These are phyloP conservation scores for Onychostoma macrolepis DNA, from an alignment of 2,113 vertebrate genomes.

Conservation along the genomic window DNA sequence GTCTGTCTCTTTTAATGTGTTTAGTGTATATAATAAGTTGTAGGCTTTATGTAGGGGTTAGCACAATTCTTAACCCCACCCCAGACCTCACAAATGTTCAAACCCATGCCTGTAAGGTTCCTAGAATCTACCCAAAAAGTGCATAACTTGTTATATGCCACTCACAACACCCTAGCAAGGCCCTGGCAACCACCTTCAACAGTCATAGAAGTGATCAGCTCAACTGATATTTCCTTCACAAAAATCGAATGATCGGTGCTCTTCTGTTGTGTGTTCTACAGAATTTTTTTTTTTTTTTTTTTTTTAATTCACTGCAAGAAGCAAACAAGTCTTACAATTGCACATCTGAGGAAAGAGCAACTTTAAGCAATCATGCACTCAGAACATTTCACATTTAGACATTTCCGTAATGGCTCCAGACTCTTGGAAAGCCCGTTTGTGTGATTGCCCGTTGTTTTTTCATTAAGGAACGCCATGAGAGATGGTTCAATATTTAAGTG, in stretches of 20 bases:
- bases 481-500: conserved; percentile 1
- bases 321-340: not conserved
- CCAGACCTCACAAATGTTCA: no score
- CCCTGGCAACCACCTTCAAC: not conserved
- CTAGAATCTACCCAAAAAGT: not conserved
- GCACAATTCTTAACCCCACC: no score
- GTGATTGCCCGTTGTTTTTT: not conserved
- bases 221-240: not conserved
- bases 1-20: no score
- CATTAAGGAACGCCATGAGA: not conserved
- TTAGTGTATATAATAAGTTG: no score
- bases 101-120: no score
- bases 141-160: not conserved
- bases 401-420: not conserved
- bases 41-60: no score
- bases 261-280: not conserved
- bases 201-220: not conserved
- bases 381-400: not conserved
- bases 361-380: not conserved
- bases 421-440: not conserved
- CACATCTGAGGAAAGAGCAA: not conserved
- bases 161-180: not conserved
- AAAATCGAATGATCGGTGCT: not conserved
- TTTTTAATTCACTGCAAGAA: no score
- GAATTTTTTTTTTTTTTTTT: no score